Base-by-base conservation (phyloP, 2,888 invertebrate genomes). In the Drosophila prostipennis region DNA sequence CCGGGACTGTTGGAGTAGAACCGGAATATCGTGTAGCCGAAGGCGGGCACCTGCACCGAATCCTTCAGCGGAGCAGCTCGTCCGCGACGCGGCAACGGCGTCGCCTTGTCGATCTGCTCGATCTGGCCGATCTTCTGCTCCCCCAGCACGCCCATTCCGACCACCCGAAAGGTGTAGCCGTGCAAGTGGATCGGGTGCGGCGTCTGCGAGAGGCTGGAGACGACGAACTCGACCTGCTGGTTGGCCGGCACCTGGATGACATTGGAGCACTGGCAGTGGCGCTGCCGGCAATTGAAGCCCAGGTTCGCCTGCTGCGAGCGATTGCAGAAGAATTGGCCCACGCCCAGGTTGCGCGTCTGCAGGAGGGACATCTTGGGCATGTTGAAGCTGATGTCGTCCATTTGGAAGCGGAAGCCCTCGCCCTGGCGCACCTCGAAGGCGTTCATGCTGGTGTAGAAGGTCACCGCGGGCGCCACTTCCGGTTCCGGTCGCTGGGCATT, bases 61-160 rank as follows among this genome's bases (percentile, higher is more conserved):
- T 91, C 91, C 73, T 91, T 91, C 0, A 89, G 71, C 0, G 91
- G 90, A 0, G 88, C 89, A 37, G 80, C 87, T 0, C 75, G 80
- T 1, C 74, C 73, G 8, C 91, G 83, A 6, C 91, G 74, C 0
- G 82, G 76, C 46, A 91, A n/a, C 3, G 91, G 90, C 0, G 79
- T 87, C 0, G 58, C 71, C 0, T 70, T 74, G 58, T 91, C 91
- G 16, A 91, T 91, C 63, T 81, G 46, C 63, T 90, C 87, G 43
- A 91, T 90, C 80, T 90, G 74, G 0, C 75, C 79, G 14, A 91
- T 87, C 51, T 81, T 82, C 16, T 82, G 53, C 61, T 81, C 78
- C 1, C 89, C 90, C 10, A 91, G 78, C 10, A 90, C 88, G 45
- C 91, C 91, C 90, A 90, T 90, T 52, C 91, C 91, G 3, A 91